These are phyloP conservation scores for Cairina moschata DNA, from an alignment of 2,113 vertebrate genomes.

Conservation along the genomic window DNA sequence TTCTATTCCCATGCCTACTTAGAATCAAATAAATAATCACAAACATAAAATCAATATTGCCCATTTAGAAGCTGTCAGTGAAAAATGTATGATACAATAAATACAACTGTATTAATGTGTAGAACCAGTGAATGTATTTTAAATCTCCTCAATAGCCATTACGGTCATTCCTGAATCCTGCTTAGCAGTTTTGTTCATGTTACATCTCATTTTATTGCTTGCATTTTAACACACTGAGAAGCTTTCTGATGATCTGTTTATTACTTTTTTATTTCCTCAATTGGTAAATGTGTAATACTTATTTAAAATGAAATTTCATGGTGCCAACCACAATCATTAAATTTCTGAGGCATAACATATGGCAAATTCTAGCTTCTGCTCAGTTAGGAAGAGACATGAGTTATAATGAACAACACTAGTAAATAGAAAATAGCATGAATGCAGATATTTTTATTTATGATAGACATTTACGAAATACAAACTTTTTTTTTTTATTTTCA, in stretches of 20 bases:
- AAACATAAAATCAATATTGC: not conserved
- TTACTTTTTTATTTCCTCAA: conserved; percentile 19
- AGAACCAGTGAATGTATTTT: conserved; percentile 44
- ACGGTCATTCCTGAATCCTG: conserved; percentile 20
- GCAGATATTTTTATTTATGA: not conserved
- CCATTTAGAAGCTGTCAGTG: not conserved
- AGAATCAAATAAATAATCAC: conserved; percentile 1
- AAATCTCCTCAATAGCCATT: not conserved
- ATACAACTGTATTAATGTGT: not conserved
- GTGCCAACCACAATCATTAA: not conserved
- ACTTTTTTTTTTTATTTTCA: not conserved
- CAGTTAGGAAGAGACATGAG: not conserved
- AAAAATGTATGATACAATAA: not conserved
- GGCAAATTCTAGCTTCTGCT: conserved; percentile 18
- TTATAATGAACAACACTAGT: not conserved
- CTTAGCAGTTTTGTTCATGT: conserved; percentile 25
- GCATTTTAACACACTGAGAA: conserved; percentile 16
- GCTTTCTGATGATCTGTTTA: conserved; percentile 51
- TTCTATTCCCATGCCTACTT: not conserved
- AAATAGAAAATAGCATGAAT: not conserved
- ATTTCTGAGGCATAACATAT: not conserved
- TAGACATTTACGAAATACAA: not conserved
- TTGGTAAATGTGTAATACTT: conserved; percentile 25
- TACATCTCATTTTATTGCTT: conserved; percentile 39
- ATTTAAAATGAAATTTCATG: conserved; percentile 53